phyloP scores from a whole-genome alignment of 2,113 vertebrate genomes.

The Poeciliopsis turrubarensis region DNA sequence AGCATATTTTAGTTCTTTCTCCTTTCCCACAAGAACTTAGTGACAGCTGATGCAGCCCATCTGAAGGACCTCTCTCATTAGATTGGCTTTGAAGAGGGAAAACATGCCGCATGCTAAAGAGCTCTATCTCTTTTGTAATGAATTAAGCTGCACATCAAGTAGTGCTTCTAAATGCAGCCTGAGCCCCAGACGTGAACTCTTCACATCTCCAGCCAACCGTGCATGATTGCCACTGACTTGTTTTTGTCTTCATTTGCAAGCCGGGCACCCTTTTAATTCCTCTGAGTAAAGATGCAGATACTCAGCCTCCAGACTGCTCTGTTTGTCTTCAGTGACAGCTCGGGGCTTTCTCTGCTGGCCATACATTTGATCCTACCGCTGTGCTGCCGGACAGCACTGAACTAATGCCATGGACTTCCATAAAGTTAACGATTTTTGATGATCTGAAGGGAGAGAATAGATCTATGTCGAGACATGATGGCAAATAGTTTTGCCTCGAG shows the following conservation, averaged over 20 bases:
- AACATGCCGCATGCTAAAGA: conserved; percentile 16
- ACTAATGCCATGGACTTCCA: neutral
- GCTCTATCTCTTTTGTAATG: conserved; percentile 25
- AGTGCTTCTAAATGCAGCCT: neutral
- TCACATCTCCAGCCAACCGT: neutral
- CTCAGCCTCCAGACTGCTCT: conserved; percentile 9
- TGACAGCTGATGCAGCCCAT: conserved; percentile 23
- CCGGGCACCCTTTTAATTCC: conserved; percentile 24
- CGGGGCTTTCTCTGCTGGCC: neutral
- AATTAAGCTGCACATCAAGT: conserved; percentile 39
- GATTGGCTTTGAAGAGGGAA: conserved; percentile 27
- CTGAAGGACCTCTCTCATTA: conserved; percentile 48
- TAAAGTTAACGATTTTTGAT: neutral
- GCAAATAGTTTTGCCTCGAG: neutral
- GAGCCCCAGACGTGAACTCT: conserved; percentile 6
- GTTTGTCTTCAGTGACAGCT: conserved; percentile 19
- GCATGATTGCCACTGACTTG: conserved; percentile 23
- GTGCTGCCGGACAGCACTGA: neutral
- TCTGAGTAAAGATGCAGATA: neutral
- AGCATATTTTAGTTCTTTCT: neutral
- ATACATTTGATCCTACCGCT: neutral
- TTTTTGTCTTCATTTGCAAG: neutral
- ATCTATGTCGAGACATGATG: neutral
- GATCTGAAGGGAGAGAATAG: neutral
- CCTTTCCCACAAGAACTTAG: neutral